Base-by-base conservation (phyloP, 2,888 invertebrate genomes). In the Metacarcinus magister region DNA sequence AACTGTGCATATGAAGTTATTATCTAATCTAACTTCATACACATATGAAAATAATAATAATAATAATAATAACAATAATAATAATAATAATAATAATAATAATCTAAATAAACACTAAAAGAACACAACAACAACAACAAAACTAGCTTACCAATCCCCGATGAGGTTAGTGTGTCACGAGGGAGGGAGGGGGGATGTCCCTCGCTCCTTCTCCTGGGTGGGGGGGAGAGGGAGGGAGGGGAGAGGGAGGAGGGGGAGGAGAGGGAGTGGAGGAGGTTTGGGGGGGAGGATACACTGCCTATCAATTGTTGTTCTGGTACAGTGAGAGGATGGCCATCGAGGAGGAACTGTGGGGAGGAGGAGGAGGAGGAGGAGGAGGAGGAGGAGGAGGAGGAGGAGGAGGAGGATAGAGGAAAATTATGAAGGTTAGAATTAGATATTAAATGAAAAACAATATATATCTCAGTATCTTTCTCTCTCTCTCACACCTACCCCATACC, bases 301-400 rank as follows among this genome's bases (percentile, higher is more conserved):
- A 92, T 32, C 13, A 32, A 1, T 0, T 54, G 10, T 32, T 92
- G 92, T 92, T 92, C 92, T 32, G 23, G 54, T 28, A 16, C 10
- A 2, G 48, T 54, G 10, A 87, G 87, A 13, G 87, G 46, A 28
- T 44, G 82, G 3, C 16, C 19, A 16, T 92, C 92, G 28, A 92
- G 32, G 60, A 92, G 43, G 48, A 92, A 19, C 92, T 92, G 82
- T 89, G 60, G 5, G 93, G 95, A 23, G 90, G 93, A 44, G 89
- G 92, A 10, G 89, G 87, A 82, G 93, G 93, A 43, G 89, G 93
- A n/a, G 95, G 89, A 91, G 46, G 48, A 44, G 46, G 48, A 44
- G 48, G 32, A 82, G 82, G 32, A 82, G 32, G 82, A 32, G 32
- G 32, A 82, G 82, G 82, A 82, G 32, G 82, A 32, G 82, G 32